A percentile compares a stretch with the other conserved stretches of the same genome.
Conservation (phyloP, 2,113 vertebrate species). For the Xiphias gladius region DNA sequence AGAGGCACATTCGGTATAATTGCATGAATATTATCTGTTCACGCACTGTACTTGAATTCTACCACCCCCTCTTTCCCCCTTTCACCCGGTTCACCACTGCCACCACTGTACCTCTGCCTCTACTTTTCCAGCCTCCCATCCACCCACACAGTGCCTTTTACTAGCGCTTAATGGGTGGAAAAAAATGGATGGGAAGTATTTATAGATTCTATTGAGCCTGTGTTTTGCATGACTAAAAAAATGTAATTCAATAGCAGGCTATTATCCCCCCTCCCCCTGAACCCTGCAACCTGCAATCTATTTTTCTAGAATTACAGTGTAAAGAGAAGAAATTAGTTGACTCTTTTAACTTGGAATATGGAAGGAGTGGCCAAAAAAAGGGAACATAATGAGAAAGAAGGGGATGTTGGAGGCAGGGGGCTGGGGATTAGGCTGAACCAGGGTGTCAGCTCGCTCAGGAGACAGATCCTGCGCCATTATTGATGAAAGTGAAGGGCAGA, state of each 20-base stretch:
- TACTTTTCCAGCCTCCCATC: slow-evolving; percentile 49
- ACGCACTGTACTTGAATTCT: slow-evolving; percentile 29
- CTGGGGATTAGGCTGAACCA: slow-evolving; percentile 12
- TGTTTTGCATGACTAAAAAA: slow-evolving; percentile 47
- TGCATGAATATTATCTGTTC: slow-evolving; percentile 53
- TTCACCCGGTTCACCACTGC: slow-evolving; percentile 20
- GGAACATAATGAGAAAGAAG: slow-evolving; percentile 28
- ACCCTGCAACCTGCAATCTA: slow-evolving; percentile 49
- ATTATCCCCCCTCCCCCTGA: slow-evolving; percentile 30
- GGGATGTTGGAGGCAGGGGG: background rate
- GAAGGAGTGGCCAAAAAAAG: slow-evolving; percentile 26
- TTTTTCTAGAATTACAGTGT: slow-evolving; percentile 50
- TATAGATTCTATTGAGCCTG: slow-evolving; percentile 60
- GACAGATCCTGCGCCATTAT: slow-evolving; percentile 72
- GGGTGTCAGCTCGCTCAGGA: slow-evolving; percentile 34
- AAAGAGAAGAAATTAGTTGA: slow-evolving; percentile 39
- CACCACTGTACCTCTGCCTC: slow-evolving; percentile 44
- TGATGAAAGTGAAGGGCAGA: slow-evolving; percentile 73
- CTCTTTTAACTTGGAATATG: slow-evolving; percentile 6
- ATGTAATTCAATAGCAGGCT: slow-evolving; percentile 52
- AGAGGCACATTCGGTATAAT: slow-evolving; percentile 52
- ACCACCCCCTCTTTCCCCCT: background rate
- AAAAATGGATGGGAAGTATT: slow-evolving; percentile 58
- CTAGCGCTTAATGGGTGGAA: slow-evolving; percentile 37
- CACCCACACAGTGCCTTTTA: slow-evolving; percentile 65